Base-by-base conservation (phyloP, 2,888 invertebrate species). In the Eupithecia subumbrata region DNA sequence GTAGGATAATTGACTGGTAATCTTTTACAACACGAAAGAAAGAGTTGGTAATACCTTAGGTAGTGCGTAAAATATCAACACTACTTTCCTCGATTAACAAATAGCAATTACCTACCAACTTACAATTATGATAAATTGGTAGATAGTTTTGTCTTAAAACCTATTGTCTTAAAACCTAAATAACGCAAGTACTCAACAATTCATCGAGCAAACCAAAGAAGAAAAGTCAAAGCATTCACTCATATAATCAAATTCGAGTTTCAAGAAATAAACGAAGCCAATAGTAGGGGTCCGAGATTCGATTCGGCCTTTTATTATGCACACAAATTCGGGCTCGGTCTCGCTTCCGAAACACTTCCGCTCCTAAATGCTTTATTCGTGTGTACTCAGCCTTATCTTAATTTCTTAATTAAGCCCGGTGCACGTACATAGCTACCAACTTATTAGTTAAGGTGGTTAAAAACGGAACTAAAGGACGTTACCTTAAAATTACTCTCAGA, bases 281-380 rank as follows among this genome's bases (percentile, higher is more conserved):
- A 79, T 83, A 48, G 88, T 89, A 86, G 84, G 25, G 84, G 84
- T 80, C 48, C 67, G 78, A 78, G 81, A 80, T 84, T 85, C 84
- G 84, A 88, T 89, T 85, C 85, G 82, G 85, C 82, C 80, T 78
- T 84, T 90, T 88, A 90, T 90, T 90, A 91, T 90, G 88, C 89
- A 88, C 88, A 91, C 88, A 86, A 87, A 90, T 89, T 90, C 88
- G 80, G 81, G 81, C 82, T 84, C 81, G 85, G 86, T 88, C 87
- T 85, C 84, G 90, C 92, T 93, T 91, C 92, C 91, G 92, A 90
- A 85, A 83, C 86, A 88, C 86, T 92, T 93, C 93, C 92, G 91
- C 74, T 74, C 67, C 48, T 86, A 89, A 90, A 88, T 87, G 87
- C 85, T 90, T 90, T 90, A 89, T 92, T 90, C 90, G 90, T 90